phyloP scores from a whole-genome alignment of 2,797 vertebrate genomes.

The Acanthis flammea region DNA sequence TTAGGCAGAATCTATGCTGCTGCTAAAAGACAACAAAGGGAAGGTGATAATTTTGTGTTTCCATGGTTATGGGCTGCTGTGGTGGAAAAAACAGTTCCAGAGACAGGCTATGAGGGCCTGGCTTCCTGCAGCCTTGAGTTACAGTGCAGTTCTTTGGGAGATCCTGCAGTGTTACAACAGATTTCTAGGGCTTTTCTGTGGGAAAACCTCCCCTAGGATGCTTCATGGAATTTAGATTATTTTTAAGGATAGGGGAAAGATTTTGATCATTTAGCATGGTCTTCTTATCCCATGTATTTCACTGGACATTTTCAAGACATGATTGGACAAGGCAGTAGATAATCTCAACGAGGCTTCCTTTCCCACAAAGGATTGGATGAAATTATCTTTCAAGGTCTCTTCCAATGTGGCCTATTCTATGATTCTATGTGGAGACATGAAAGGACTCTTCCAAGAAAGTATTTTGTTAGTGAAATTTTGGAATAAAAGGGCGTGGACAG shows the following conservation, averaged over 20 bases:
- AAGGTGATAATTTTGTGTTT: background rate
- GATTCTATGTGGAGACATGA: background rate
- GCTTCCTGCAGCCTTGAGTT: background rate
- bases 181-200: accelerated
- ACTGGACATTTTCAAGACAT: background rate
- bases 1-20: background rate
- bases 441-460: background rate
- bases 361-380: background rate
- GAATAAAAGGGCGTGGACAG: background rate
- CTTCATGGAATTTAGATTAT: background rate
- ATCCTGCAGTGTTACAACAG: background rate
- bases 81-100: background rate
- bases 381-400: background rate
- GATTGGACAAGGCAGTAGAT: background rate
- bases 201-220: background rate
- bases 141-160: background rate
- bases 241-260: background rate
- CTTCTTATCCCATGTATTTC: background rate
- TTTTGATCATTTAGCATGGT: background rate
- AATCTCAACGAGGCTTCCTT: background rate
- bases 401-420: background rate
- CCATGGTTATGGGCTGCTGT: background rate
- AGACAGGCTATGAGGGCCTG: accelerated
- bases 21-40: background rate
- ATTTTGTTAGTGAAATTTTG: background rate